These are phyloP conservation scores for Pelecanus crispus DNA, from an alignment of 2,113 vertebrate genomes.

Conservation along the genomic window DNA sequence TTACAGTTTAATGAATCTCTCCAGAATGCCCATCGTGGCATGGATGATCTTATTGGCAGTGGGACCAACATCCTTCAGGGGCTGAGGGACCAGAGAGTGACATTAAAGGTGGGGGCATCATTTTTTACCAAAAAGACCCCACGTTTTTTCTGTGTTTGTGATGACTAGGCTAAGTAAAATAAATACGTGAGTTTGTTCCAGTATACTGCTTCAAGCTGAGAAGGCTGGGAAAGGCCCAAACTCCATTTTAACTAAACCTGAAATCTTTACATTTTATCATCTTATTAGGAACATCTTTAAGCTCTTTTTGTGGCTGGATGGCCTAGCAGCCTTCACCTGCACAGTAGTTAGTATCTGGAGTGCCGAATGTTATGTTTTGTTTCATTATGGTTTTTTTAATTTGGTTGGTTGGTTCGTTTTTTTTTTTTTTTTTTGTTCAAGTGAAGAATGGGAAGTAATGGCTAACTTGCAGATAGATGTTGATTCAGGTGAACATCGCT, in stretches of 20 bases:
- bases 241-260: neutral
- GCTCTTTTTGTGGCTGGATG: neutral
- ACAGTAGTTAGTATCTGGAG: neutral
- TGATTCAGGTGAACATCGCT: neutral
- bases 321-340: neutral
- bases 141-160: neutral
- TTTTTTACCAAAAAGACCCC: conserved; percentile 14
- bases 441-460: neutral
- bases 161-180: neutral
- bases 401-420: too few relatives aligned
- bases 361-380: neutral
- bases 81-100: conserved; percentile 90
- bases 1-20: conserved; percentile 90
- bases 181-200: neutral
- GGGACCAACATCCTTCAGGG: conserved; percentile 89
- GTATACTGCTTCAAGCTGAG: neutral
- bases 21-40: conserved; percentile 88
- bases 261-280: neutral
- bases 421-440: neutral
- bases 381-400: neutral
- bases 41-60: conserved; percentile 94
- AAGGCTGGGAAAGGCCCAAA: neutral
- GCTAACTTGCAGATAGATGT: neutral
- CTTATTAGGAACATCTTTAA: neutral
- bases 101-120: conserved; percentile 85